Evolutionary conservation across 2,888 invertebrate genomes (phyloP).

Genomic region (Cosmopolites sordidus): DNA sequence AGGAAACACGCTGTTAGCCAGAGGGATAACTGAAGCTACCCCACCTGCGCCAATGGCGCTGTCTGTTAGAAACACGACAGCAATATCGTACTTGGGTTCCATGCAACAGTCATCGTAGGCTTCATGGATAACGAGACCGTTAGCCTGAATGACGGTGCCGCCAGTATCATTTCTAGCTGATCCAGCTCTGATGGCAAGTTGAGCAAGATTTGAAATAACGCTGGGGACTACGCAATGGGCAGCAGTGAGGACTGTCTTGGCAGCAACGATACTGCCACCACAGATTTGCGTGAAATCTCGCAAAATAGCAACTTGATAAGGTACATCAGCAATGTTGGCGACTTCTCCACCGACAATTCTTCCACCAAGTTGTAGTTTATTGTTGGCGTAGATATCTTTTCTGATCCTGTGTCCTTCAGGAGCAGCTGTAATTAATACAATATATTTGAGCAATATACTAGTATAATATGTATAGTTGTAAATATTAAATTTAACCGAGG

Average conservation of each 20-base stretch:
- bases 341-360: slow-evolving; percentile 19
- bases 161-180: slow-evolving; percentile 11
- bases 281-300: slow-evolving; percentile 52
- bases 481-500: no score
- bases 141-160: slow-evolving; percentile 13
- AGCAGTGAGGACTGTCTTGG: slow-evolving; percentile 50
- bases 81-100: slow-evolving; percentile 24
- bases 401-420: no score
- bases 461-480: no score
- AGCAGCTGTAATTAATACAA: no score
- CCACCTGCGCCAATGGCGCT: slow-evolving; percentile 9
- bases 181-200: slow-evolving; percentile 19
- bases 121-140: slow-evolving; percentile 7
- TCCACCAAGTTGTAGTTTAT: slow-evolving; percentile 10
- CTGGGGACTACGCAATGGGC: slow-evolving; percentile 47
- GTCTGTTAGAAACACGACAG: slow-evolving; percentile 11
- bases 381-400: no score
- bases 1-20: slow-evolving; percentile 5
- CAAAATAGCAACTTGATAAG: slow-evolving; percentile 52
- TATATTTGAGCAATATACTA: no score
- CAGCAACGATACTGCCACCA: slow-evolving; percentile 51
- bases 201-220: slow-evolving; percentile 11
- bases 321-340: slow-evolving; percentile 11
- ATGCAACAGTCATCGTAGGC: slow-evolving; percentile 11
- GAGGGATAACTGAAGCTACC: slow-evolving; percentile 3